Evolutionary conservation across 2,113 vertebrate genomes (phyloP).

Genomic region (Gadus chalcogrammus): DNA sequence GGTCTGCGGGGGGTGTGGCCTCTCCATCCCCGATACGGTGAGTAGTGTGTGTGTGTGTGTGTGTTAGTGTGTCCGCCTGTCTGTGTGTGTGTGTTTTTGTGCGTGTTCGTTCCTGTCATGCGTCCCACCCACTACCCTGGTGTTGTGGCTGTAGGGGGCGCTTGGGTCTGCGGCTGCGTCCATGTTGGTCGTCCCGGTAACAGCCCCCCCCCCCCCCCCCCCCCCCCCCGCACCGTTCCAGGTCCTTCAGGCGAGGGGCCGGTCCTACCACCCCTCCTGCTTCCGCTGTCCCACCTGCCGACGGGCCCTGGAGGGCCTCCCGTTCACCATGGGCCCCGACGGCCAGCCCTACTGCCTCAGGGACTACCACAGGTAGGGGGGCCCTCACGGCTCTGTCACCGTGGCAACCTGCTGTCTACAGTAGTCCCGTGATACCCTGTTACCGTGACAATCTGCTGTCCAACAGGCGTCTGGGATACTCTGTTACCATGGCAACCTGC

Average conservation of each 20-base stretch:
- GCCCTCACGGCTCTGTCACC: too few species aligned
- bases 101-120: too few species aligned
- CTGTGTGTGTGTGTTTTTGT: background rate
- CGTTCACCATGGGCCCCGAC: slow-evolving; percentile 83
- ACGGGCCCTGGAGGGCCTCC: slow-evolving; percentile 81
- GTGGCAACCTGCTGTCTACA: too few species aligned
- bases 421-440: too few species aligned
- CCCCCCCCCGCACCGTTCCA: slow-evolving; percentile 35
- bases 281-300: slow-evolving; percentile 88
- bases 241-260: slow-evolving; percentile 90
- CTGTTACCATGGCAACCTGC: too few species aligned
- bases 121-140: too few species aligned
- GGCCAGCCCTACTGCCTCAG: slow-evolving; percentile 89
- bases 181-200: too few species aligned
- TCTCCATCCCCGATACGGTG: slow-evolving; percentile 88
- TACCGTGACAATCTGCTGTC: too few species aligned
- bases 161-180: too few species aligned
- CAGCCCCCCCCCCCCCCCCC: too few species aligned
- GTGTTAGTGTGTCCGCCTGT: background rate
- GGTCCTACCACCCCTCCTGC: slow-evolving; percentile 87
- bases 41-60: slow-evolving; percentile 41
- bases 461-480: too few species aligned
- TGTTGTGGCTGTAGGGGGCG: too few species aligned
- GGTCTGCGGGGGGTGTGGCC: slow-evolving; percentile 85
- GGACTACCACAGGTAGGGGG: slow-evolving; percentile 85